Percentiles rank a stretch among this genome's conserved stretches.
These are phyloP conservation scores for Diacarnus erythraeanus DNA, from an alignment of 37 sponge, comb jelly and placozoan species.

Conservation along the genomic window DNA sequence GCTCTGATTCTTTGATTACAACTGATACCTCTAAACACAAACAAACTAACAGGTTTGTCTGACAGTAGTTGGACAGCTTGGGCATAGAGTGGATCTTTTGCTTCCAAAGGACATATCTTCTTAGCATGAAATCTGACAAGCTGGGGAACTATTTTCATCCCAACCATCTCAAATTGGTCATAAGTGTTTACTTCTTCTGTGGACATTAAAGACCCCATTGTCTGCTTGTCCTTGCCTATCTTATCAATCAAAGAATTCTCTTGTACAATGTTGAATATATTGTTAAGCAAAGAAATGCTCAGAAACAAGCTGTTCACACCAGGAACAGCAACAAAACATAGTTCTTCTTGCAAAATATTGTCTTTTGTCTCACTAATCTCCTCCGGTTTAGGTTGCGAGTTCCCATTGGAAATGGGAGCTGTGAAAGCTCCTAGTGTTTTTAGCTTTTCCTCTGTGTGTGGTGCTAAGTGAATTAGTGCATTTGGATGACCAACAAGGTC, in stretches of 20 bases:
- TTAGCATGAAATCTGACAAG: slow-evolving; percentile 70
- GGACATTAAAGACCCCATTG: not conserved
- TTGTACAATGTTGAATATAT: not conserved
- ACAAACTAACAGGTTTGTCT: slow-evolving; percentile 21
- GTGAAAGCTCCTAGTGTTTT: slow-evolving; percentile 44
- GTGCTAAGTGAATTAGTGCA: slow-evolving; percentile 5
- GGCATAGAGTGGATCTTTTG: slow-evolving; percentile 1
- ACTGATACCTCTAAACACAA: slow-evolving; percentile 43
- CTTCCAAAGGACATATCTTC: slow-evolving; percentile 32
- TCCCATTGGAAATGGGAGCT: not conserved
- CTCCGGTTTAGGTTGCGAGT: not conserved
- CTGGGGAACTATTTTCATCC: slow-evolving; percentile 52
- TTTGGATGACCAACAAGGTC: not conserved
- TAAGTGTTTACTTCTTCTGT: not conserved
- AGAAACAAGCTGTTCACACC: slow-evolving; percentile 3
- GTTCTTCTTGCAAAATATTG: slow-evolving; percentile 27
- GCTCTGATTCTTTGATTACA: slow-evolving; percentile 23
- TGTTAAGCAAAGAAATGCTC: not conserved
- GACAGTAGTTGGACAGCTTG: slow-evolving; percentile 44
- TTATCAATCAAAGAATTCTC: not conserved
- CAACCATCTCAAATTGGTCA: slow-evolving; percentile 60
- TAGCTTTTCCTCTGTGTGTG: slow-evolving; percentile 11
- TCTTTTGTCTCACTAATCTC: not conserved
- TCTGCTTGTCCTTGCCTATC: not conserved
- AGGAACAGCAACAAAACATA: slow-evolving; percentile 44